Percentiles rank a stretch among this genome's conserved stretches.
Conservation (phyloP, 2,113 vertebrate species). For the Apodemus sylvaticus region DNA sequence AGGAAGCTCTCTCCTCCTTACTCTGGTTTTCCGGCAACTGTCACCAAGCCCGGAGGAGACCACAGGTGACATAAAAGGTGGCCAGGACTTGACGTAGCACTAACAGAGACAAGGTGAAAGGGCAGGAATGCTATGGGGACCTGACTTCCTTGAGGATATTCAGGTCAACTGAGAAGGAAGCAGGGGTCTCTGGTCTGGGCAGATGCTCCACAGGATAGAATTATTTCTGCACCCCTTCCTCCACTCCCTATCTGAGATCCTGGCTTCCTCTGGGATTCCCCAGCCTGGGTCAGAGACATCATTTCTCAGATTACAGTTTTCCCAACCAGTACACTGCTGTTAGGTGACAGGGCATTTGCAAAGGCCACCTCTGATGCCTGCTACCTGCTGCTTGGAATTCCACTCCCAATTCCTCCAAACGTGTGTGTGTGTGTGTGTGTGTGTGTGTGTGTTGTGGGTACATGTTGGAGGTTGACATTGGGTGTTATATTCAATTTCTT, state of each 20-base stretch:
- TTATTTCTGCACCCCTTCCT: neutral
- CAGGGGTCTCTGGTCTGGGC: neutral
- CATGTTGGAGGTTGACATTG: neutral
- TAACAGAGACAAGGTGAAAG: neutral
- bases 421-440: neutral
- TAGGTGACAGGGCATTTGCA: neutral
- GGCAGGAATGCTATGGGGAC: rapidly evolving
- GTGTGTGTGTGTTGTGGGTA: neutral
- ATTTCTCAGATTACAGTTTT: neutral
- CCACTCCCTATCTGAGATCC: neutral
- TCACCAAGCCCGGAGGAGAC: neutral
- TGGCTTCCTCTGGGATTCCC: neutral
- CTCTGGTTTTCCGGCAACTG: neutral
- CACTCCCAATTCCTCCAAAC: neutral
- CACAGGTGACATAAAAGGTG: neutral
- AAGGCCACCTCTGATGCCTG: rapidly evolving
- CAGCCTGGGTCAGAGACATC: neutral
- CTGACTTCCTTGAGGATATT: neutral
- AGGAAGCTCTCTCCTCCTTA: neutral
- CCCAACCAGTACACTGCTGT: neutral
- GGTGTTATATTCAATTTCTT: neutral
- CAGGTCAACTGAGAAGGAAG: neutral
- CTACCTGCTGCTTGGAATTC: neutral
- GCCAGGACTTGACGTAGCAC: too few species aligned
- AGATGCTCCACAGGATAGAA: too few species aligned